Evolutionary conservation across 2,888 invertebrate genomes (phyloP), one percentile per base, ranked within the genome.

Genomic region (Nomada fucata): DNA sequence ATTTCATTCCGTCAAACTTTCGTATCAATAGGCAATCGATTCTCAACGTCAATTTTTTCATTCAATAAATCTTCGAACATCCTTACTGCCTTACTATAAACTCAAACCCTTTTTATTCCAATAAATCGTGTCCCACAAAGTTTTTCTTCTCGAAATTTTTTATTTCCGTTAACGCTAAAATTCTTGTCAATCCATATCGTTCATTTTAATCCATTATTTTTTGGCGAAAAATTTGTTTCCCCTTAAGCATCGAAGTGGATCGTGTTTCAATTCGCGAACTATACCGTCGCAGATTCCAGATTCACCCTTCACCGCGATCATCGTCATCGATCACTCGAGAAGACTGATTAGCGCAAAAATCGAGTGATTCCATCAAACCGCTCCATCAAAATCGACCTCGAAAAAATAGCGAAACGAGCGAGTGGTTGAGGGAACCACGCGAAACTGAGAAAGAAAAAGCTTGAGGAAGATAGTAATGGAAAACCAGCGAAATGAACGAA

Each of bases 271-370:
- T 57, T 76, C 20, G 5, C 61, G 50, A n/a, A 18, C 59, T 20
- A 13, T 13, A 23, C 73, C 23, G 15, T 2, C 73, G 65, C 42
- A 47, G 20, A 70, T 20, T 52, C 57, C 47, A 52, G 44, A n/a
- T 68, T 83, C 83, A 83, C 77, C 68, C 55, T 59, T 83, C 84
- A 79, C 70, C 83, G 79, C 80, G 80, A 81, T 87, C 83, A 85
- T 76, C 69, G 75, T 79, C 72, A 85, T 67, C 79, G 84, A 71
- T 67, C 76, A 80, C 70, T 60, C 79, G 64, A 83, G 74, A 86
- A 87, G 86, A 87, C 86, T 87, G 86, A 87, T 53, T 87, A 87
- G 86, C 79, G 72, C 83, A 82, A 75, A 73, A 55, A 26, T 64
- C 76, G 82, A 76, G 76, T 63, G 83, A 74, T 75, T 59, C 53